Base-by-base conservation (phyloP, 1,140 invertebrate species). In the Berghia stephanieae region DNA sequence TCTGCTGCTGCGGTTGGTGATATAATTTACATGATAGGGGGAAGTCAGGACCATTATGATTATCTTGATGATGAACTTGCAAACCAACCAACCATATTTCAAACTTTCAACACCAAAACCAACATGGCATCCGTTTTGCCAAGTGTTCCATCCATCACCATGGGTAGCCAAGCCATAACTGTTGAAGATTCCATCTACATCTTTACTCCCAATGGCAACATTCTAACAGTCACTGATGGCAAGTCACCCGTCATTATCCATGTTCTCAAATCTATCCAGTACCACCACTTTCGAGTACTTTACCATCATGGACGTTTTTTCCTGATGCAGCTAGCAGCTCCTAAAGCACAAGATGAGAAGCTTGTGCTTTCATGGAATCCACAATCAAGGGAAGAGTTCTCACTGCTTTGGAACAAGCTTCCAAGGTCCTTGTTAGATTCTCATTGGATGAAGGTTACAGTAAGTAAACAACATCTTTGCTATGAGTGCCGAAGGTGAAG, bases 21-120 rank as follows among this genome's bases (percentile, higher is more conserved):
- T 5, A 81, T 60, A 36, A 83, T 83, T 42, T 76, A 80, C 31
- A 77, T 83, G 63, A 81, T 81, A 67, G 82, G 82, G n/a, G 82
- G 82, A 34, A 71, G 67, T 43, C 27, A 55, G 40, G 27, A 79
- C 42, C 34, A 18, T 10, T 74, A 74, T 42, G 71, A 74, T 55
- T 74, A 74, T 46, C 36, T 74, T 5, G 71, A 66, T 36, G 67
- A 75, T 75, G 57, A 67, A 3, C 31, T 75, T 34, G n/a, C 34
- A 21, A 55, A 34, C 21, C 46, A 66, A 36, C 21, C 74, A 6
- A 52, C 77, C 18, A 67, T 46, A 21, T 78, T 72, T 44, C 72
- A 71, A 16, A 78, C 73, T 57, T 80, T 76, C 34, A 57, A 80
- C 46, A 80, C 77, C 34, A 78, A 71, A 43, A 80, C 79, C 2